phyloP scores from a whole-genome alignment of 53 echinoderm and acorn worm species.

The Henricia sp. region DNA sequence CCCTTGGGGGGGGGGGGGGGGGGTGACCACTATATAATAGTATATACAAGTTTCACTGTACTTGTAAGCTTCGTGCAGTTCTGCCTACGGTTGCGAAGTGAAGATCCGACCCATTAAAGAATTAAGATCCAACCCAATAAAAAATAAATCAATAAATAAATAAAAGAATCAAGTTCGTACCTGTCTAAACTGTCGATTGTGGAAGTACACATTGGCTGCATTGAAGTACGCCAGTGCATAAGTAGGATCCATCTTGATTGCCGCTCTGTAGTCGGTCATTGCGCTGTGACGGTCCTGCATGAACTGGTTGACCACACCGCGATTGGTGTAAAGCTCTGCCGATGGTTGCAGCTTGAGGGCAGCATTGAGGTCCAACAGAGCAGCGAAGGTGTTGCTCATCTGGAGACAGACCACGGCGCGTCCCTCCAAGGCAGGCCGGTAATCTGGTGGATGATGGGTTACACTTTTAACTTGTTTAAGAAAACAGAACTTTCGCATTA shows the following conservation, averaged over 20 bases:
- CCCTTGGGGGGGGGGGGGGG: no score
- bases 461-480: no score
- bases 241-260: slow-evolving; percentile 82
- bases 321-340: slow-evolving; percentile 92
- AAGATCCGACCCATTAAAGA: background rate
- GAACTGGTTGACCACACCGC: slow-evolving; percentile 96
- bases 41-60: no score
- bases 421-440: slow-evolving; percentile 91
- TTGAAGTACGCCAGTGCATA: slow-evolving; percentile 96
- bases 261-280: slow-evolving; percentile 89
- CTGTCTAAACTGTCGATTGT: slow-evolving; percentile 97
- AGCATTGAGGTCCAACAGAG: slow-evolving; percentile 89
- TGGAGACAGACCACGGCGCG: slow-evolving; percentile 94
- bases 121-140: background rate
- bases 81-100: no score
- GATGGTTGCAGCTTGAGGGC: slow-evolving; percentile 79
- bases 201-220: slow-evolving; percentile 96
- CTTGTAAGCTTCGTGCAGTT: no score
- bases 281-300: slow-evolving; percentile 84
- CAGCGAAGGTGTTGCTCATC: slow-evolving; percentile 94
- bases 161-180: slow-evolving; percentile 32
- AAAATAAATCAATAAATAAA: background rate
- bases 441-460: slow-evolving; percentile 48
- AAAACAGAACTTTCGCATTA: no score
- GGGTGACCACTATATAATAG: no score